These are phyloP conservation scores for Panthera leo DNA, from an alignment of 2,113 vertebrate genomes.

Conservation along the genomic window DNA sequence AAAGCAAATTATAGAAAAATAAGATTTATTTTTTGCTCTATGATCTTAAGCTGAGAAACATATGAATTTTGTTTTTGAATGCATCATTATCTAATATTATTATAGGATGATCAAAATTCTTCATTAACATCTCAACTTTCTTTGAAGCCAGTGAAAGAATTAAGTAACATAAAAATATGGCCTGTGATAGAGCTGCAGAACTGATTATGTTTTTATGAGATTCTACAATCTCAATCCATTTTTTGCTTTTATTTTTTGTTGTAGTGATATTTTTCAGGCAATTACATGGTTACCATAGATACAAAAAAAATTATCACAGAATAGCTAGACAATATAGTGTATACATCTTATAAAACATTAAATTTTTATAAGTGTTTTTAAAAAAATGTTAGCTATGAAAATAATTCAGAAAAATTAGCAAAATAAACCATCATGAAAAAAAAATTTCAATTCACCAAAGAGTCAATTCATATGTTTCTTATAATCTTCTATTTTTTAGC, in stretches of 20 bases:
- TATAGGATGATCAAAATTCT: neutral
- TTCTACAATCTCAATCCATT: neutral
- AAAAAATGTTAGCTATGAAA: neutral
- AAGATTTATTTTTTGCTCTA: neutral
- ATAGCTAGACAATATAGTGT: neutral
- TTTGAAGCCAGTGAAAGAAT: slow-evolving; percentile 50
- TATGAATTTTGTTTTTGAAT: neutral
- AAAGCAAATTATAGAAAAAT: slow-evolving; percentile 49
- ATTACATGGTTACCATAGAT: neutral
- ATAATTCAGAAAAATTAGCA: slow-evolving; percentile 4
- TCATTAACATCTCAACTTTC: neutral
- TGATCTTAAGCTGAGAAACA: slow-evolving; percentile 54
- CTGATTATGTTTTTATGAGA: slow-evolving; percentile 36
- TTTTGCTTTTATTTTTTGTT: slow-evolving; percentile 17
- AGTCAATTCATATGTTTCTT: slow-evolving; percentile 39
- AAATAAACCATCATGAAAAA: slow-evolving; percentile 42
- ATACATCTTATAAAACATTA: neutral
- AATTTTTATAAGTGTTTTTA: neutral
- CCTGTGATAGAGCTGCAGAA: neutral
- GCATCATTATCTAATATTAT: neutral
- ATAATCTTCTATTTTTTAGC: neutral
- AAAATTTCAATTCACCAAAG: neutral
- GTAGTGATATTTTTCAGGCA: neutral
- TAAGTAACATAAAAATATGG: neutral
- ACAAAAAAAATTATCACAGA: neutral